Percentiles rank a stretch among this genome's conserved stretches.
phyloP scores from a whole-genome alignment of 64 coral and sea anemone species.

The Montipora cactus region DNA sequence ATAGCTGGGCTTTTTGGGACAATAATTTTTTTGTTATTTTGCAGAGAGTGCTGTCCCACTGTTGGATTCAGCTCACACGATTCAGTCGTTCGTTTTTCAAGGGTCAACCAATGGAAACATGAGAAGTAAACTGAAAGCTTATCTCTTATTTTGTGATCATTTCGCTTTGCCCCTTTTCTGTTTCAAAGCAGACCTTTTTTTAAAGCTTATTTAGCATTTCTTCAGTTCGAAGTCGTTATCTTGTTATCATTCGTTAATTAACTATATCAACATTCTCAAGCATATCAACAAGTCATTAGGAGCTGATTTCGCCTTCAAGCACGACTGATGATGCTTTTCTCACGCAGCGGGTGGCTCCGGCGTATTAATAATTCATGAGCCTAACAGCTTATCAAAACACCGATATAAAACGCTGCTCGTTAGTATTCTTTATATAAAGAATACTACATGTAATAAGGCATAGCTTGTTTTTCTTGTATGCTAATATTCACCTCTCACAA shows the following conservation, averaged over 20 bases:
- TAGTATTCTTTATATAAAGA: too few relatives aligned
- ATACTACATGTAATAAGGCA: too few relatives aligned
- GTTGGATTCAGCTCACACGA: constrained; percentile 8
- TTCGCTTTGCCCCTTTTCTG: constrained; percentile 41
- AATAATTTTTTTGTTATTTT: background rate
- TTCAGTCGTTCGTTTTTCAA: constrained; percentile 50
- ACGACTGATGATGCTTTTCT: constrained; percentile 8
- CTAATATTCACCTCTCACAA: too few relatives aligned
- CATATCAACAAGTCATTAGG: background rate
- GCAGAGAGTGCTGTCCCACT: background rate
- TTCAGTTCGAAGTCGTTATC: background rate
- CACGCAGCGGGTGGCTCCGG: background rate
- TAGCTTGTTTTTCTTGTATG: too few relatives aligned
- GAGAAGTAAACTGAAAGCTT: constrained; percentile 42
- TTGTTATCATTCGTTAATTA: background rate
- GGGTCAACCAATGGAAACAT: constrained; percentile 68
- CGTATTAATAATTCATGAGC: background rate
- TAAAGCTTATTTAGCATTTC: background rate
- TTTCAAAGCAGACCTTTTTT: constrained; percentile 35
- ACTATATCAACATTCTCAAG: constrained; percentile 8
- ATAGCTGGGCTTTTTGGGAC: background rate
- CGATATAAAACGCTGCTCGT: too few relatives aligned
- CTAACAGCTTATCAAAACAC: too few relatives aligned
- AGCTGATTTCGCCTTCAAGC: background rate
- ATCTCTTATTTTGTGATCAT: constrained; percentile 44